A percentile compares a stretch with the other conserved stretches of the same genome.
Conservation (phyloP, 2,113 vertebrate species). For the Chlamydotis undulata region DNA sequence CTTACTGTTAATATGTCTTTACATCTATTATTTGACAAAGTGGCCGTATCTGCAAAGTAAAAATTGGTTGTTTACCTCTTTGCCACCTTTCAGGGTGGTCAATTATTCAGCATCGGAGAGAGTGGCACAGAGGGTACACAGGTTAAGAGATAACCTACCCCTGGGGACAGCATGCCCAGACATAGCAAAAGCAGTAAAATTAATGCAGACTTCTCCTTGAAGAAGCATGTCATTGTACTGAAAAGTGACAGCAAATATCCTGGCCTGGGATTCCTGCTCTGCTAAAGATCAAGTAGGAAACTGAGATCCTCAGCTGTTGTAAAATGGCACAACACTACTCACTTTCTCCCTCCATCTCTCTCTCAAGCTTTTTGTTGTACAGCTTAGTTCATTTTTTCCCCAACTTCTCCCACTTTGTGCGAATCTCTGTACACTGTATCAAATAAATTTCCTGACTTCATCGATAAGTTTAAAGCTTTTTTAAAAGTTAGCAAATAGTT, state of each 20-base stretch:
- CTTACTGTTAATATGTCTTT: background rate
- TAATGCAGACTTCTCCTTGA: background rate
- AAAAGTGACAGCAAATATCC: background rate
- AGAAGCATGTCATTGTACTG: background rate
- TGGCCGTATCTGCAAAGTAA: background rate
- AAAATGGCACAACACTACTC: background rate
- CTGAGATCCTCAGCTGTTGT: background rate
- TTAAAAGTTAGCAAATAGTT: background rate
- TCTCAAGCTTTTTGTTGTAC: background rate
- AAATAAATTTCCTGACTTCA: background rate
- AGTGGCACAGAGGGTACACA: background rate
- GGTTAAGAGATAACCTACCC: background rate
- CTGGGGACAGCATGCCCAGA: background rate
- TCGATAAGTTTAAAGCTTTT: background rate
- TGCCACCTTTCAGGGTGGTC: background rate
- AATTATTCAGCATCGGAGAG: background rate
- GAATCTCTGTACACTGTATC: background rate
- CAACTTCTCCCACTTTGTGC: background rate
- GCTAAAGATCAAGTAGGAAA: background rate
- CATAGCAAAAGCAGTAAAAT: background rate
- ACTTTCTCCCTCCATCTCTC: background rate
- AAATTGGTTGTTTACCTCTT: background rate
- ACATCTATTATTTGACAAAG: background rate
- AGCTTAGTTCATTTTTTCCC: background rate
- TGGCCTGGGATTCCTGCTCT: background rate